These are phyloP conservation scores for Zapus hudsonius DNA, from an alignment of 2,113 vertebrate species.

Conservation along the genomic window DNA sequence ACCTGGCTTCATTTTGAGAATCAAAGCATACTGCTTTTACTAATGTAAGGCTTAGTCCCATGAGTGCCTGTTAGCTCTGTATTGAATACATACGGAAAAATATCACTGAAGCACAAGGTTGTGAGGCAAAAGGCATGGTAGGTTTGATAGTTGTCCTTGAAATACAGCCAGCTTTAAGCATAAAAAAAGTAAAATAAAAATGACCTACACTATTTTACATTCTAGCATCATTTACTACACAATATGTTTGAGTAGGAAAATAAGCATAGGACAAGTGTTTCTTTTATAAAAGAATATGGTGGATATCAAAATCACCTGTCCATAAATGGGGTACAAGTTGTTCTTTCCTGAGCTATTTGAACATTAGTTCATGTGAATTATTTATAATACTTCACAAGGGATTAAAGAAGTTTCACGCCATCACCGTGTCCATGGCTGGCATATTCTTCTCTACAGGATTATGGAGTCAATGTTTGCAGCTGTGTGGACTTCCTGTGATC, in stretches of 20 bases:
- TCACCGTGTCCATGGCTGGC: background rate
- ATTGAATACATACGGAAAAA: conserved; percentile 41
- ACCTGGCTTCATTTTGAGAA: conserved; percentile 69
- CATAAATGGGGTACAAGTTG: background rate
- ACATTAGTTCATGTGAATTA: background rate
- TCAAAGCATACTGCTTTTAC: conserved; percentile 49
- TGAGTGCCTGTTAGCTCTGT: background rate
- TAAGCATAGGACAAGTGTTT: background rate
- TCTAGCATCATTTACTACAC: background rate
- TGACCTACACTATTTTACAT: background rate
- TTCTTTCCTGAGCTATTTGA: background rate
- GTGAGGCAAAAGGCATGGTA: background rate
- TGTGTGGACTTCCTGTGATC: background rate
- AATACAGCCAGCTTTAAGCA: background rate
- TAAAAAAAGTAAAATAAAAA: background rate
- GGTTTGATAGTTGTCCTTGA: background rate
- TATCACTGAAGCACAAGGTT: background rate
- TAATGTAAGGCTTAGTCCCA: conserved; percentile 53
- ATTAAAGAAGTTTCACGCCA: background rate
- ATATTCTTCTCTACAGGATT: background rate
- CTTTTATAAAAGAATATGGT: background rate
- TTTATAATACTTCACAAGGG: background rate
- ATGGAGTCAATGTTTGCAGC: background rate
- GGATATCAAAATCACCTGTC: background rate
- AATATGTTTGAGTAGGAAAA: conserved; percentile 17